Base-by-base conservation (phyloP, 2,113 vertebrate species). In the Atractosteus spatula region DNA sequence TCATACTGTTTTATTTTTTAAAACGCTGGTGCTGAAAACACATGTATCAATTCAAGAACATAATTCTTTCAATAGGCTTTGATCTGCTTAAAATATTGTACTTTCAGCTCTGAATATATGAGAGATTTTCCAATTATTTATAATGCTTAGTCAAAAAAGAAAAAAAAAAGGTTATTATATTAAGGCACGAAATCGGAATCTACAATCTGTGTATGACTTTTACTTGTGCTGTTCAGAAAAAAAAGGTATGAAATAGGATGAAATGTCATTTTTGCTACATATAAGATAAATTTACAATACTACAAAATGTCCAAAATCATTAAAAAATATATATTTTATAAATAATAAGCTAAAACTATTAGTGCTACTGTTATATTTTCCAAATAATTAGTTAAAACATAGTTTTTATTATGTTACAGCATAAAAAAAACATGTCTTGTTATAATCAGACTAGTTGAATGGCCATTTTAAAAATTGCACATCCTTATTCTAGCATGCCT, bases 381-480 rank as follows among this genome's bases (percentile, higher is more conserved):
- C 29, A 29, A 29, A 29, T 29, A 29, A 0, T 29, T 7, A 51
- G 47, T 7, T 51, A 51, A 51, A 51, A 51, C 1, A 5, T 51
- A 10, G 5, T 2, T 51, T 51, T 51, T 51, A 51, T 51, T 51
- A 2, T 51, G 10, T 7, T 51, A 51, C 47, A 51, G 47, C 10
- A 51, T 10, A 7, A 51, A 51, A 8, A 5, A 51, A 29, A 29
- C 29, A 29, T 29, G 5, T 51, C 47, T 2, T 51, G 47, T 51
- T 51, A 10, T 51, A 51, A 2, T 51, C 0, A 51, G 5, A 51
- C 47, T 51, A 51, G 5, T 68, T 83, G n/a, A 68, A 82, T 79
- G 65, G 77, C 59, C 0, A 43, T 79, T 84, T 74, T 72, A 80
- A 83, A 74, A 67, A 2, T 66, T 54, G 4, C 0, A 70, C 59